Conservation (phyloP, 2,113 vertebrate genomes). For the Paratilapia polleni region DNA sequence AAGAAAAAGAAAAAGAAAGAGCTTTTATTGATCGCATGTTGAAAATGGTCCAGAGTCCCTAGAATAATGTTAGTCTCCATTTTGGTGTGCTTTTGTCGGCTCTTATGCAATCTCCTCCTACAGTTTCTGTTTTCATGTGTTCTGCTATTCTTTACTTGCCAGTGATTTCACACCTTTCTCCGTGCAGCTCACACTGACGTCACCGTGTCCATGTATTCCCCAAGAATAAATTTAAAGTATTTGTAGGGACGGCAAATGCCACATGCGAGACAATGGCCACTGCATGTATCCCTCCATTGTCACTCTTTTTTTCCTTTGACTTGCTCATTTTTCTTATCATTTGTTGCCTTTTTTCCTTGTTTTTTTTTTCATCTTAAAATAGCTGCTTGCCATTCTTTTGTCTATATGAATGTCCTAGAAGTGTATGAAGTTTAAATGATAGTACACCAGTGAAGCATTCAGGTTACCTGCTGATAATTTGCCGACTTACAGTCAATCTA, state of each 20-base stretch:
- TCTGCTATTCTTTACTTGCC: constrained; percentile 9
- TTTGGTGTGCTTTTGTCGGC: not conserved
- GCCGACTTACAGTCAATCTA: not conserved
- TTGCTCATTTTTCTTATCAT: not conserved
- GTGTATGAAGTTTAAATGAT: not conserved
- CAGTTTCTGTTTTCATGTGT: not conserved
- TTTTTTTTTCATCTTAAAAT: not conserved
- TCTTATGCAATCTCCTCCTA: constrained; percentile 2
- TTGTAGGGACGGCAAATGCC: not conserved
- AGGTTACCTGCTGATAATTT: not conserved
- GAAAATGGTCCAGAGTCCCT: constrained; percentile 2
- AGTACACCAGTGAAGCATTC: not conserved
- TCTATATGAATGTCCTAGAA: not conserved
- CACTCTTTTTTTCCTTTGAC: not conserved
- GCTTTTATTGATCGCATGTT: constrained; percentile 15
- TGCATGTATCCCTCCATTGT: not conserved
- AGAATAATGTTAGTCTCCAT: not conserved
- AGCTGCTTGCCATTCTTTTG: not conserved
- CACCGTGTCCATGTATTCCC: not conserved
- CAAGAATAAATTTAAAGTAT: not conserved
- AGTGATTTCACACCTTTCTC: constrained; percentile 19
- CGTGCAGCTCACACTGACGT: not conserved
- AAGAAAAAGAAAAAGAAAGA: not conserved
- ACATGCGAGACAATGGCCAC: not conserved
- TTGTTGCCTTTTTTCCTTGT: not conserved